These are phyloP conservation scores for Clarias batrachus DNA, from an alignment of 2,113 vertebrate genomes.

Conservation along the genomic window DNA sequence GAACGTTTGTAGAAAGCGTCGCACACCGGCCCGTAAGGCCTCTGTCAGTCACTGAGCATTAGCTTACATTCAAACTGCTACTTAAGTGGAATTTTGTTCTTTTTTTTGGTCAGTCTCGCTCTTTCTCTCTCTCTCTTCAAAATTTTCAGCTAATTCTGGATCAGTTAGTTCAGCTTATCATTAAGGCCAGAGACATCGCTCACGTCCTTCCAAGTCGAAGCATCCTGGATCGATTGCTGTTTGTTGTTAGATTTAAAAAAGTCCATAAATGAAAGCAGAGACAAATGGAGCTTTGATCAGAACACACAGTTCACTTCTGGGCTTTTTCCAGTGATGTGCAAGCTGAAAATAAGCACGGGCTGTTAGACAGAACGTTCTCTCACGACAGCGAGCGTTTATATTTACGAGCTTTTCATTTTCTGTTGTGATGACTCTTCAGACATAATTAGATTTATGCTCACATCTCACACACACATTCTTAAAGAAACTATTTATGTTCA, in stretches of 20 bases:
- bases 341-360: slow-evolving; percentile 5
- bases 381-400: background rate
- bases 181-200: too few relatives aligned
- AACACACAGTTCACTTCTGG: background rate
- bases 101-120: background rate
- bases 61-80: background rate
- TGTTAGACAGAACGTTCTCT: background rate
- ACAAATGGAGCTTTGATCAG: slow-evolving; percentile 16
- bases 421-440: background rate
- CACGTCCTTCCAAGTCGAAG: background rate
- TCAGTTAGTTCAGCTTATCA: background rate
- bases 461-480: background rate
- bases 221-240: background rate
- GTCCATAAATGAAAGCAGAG: slow-evolving; percentile 13
- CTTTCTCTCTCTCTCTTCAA: background rate
- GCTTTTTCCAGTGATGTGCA: slow-evolving; percentile 9
- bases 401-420: slow-evolving; percentile 1
- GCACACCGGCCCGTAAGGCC: background rate
- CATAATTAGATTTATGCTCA: background rate
- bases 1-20: too few relatives aligned
- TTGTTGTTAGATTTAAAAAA: background rate
- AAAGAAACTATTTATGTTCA: background rate
- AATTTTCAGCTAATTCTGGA: background rate
- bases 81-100: background rate
- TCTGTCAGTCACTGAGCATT: background rate